Evolutionary conservation across 2,888 invertebrate species (phyloP).

Genomic region (Theristus sp.): DNA sequence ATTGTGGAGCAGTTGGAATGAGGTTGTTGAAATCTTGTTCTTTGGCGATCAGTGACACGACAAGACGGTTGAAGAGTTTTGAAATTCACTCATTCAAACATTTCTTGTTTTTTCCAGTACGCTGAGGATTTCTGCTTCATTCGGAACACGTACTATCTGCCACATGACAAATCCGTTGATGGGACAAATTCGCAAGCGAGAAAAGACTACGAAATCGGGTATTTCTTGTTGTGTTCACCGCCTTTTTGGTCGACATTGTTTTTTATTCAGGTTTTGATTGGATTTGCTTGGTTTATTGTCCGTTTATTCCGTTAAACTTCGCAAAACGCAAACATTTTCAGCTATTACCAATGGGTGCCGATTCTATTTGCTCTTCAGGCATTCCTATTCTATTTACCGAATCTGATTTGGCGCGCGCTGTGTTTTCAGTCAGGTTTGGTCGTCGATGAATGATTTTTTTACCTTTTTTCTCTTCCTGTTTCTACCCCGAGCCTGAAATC

Average conservation of each 20-base stretch:
- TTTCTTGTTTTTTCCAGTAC: no score
- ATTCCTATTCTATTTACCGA: neutral
- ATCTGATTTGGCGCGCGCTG: neutral
- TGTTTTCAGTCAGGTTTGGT: no score
- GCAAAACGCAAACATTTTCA: no score
- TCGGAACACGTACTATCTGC: neutral
- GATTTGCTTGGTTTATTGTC: no score
- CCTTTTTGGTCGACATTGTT: neutral
- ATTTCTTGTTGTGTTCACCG: neutral
- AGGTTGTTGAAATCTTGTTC: no score
- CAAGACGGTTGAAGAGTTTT: no score
- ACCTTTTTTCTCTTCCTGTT: neutral
- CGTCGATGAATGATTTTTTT: no score
- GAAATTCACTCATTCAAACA: no score
- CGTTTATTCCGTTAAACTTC: no score
- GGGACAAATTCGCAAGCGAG: neutral
- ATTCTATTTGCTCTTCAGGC: neutral
- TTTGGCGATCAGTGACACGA: no score
- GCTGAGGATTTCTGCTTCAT: neutral
- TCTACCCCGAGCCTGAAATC: no score
- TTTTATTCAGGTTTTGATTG: neutral
- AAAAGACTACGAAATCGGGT: neutral
- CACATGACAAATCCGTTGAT: neutral
- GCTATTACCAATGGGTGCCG: conserved; percentile 3
- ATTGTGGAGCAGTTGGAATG: no score